Conservation (phyloP, 2,797 vertebrate genomes). For the Simalia tracyae region DNA sequence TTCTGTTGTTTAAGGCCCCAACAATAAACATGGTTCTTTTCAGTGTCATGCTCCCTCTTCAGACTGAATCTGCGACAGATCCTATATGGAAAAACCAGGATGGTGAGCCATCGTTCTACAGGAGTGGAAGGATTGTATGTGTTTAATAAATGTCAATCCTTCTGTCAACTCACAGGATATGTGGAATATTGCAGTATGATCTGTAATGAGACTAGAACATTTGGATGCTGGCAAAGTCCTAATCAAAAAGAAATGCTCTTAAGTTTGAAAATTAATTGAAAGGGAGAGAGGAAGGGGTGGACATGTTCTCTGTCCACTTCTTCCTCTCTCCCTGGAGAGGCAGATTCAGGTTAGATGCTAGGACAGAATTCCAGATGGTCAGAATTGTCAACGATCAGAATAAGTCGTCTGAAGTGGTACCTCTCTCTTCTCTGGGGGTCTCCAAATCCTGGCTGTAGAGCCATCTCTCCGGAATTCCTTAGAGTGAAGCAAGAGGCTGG, state of each 20-base stretch:
- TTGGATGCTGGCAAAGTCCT: background rate
- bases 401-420: no score
- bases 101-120: background rate
- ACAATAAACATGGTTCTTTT: background rate
- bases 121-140: background rate
- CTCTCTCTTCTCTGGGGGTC: no score
- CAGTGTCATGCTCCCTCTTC: background rate
- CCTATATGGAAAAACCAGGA: background rate
- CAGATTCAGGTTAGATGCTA: no score
- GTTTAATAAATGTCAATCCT: background rate
- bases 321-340: no score
- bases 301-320: no score
- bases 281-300: background rate
- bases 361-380: no score
- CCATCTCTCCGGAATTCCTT: background rate
- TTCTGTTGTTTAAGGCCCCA: background rate
- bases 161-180: background rate
- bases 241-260: background rate
- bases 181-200: background rate
- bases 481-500: background rate
- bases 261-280: background rate
- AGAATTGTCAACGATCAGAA: no score
- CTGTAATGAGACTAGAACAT: background rate
- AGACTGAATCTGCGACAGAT: background rate
- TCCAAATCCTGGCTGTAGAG: no score